These are phyloP conservation scores for Myrmophylax atrothorax DNA, from an alignment of 2,113 vertebrate species.

Conservation along the genomic window DNA sequence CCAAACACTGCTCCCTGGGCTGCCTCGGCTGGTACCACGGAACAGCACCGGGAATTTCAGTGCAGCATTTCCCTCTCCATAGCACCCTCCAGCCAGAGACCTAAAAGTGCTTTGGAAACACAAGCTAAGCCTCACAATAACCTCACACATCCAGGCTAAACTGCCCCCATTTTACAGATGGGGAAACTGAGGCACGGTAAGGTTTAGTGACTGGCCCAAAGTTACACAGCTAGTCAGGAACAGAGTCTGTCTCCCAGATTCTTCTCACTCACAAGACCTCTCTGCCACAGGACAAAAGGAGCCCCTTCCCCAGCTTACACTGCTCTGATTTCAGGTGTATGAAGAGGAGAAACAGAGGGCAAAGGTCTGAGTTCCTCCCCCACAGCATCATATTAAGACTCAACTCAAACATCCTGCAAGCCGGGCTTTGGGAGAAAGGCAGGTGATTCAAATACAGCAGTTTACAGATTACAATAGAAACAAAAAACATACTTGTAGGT, in stretches of 20 bases:
- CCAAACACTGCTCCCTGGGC: not conserved
- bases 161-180: conserved; percentile 22
- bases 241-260: not conserved
- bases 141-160: not conserved
- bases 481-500: conserved; percentile 29
- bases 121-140: not conserved
- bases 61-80: rapidly evolving
- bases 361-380: not conserved
- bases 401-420: not conserved
- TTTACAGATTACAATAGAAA: conserved; percentile 69
- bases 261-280: not conserved
- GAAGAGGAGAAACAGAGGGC: not conserved
- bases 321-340: not conserved
- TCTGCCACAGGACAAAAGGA: not conserved
- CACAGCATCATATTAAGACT: not conserved
- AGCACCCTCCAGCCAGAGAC: not conserved
- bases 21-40: not conserved
- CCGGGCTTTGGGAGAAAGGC: conserved; percentile 20
- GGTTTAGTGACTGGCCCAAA: not conserved
- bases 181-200: conserved; percentile 26
- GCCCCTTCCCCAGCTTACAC: not conserved
- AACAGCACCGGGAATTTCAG: rapidly evolving
- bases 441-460: conserved; percentile 76
- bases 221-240: not conserved
- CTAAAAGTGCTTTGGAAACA: not conserved